These are phyloP conservation scores for Amaurobius ferox DNA, from an alignment of 2,888 invertebrate species.

Conservation along the genomic window DNA sequence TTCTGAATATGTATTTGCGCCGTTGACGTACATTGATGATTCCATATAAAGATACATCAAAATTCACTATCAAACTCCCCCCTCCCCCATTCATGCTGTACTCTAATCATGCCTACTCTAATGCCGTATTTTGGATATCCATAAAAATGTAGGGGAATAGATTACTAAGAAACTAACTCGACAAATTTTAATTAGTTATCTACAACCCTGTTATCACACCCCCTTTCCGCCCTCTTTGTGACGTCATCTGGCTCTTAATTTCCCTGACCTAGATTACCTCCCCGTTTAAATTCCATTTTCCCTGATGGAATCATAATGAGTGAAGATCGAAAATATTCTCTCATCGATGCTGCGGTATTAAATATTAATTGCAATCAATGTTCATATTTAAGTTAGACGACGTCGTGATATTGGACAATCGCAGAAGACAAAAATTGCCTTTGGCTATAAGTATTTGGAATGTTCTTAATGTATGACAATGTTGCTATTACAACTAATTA, in stretches of 20 bases:
- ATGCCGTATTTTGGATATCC: background rate
- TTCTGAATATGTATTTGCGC: too few species aligned
- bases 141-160: background rate
- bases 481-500: too few species aligned
- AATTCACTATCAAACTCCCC: too few species aligned
- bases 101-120: background rate
- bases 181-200: slow-evolving; percentile 14
- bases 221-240: background rate
- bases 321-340: background rate
- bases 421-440: too few species aligned
- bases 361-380: too few species aligned
- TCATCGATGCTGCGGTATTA: background rate
- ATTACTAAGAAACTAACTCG: background rate
- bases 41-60: too few species aligned
- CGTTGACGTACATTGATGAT: too few species aligned
- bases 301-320: background rate
- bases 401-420: too few species aligned
- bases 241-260: slow-evolving; percentile 2
- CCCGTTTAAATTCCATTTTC: background rate
- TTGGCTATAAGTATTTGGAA: too few species aligned
- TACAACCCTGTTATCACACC: slow-evolving; percentile 13
- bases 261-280: background rate
- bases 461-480: too few species aligned
- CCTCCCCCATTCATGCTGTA: background rate
- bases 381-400: too few species aligned